Conservation (phyloP, 2,888 invertebrate species). For the Caenorhabditis sp. region DNA sequence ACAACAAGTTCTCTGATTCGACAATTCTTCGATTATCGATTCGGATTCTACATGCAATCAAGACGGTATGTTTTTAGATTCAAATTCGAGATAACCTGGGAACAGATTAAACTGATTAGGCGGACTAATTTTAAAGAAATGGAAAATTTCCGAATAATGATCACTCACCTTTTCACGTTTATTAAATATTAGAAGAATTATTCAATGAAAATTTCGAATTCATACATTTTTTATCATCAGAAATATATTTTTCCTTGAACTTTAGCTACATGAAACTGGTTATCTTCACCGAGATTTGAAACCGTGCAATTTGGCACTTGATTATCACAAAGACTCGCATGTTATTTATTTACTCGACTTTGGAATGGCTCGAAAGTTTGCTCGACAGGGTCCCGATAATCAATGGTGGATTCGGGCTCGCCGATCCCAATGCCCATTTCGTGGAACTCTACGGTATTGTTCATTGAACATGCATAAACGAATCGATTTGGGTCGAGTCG, state of each 20-base stretch:
- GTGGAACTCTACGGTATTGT: constrained; percentile 34
- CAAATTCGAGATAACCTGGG: too few species aligned
- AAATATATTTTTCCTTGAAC: too few species aligned
- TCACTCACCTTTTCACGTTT: too few species aligned
- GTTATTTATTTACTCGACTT: constrained; percentile 34
- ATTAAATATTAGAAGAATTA: too few species aligned
- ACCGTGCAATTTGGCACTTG: constrained; percentile 37
- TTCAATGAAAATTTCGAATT: too few species aligned
- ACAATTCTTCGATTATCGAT: constrained; percentile 37
- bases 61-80: constrained; percentile 32
- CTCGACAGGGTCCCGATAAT: background rate
- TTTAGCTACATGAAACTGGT: constrained; percentile 31
- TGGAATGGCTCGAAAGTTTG: constrained; percentile 31
- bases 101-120: too few species aligned
- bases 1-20: constrained; percentile 26
- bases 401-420: constrained; percentile 23
- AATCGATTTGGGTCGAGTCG: constrained; percentile 21
- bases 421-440: constrained; percentile 14
- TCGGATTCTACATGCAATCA: constrained; percentile 29
- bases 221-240: too few species aligned
- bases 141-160: too few species aligned
- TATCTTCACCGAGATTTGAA: constrained; percentile 43
- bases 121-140: too few species aligned
- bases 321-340: constrained; percentile 20
- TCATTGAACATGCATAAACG: constrained; percentile 32